Percentiles rank a stretch among this genome's conserved stretches.
These are phyloP conservation scores for Limnephilus auricula DNA, from an alignment of 2,888 invertebrate genomes.

Conservation along the genomic window DNA sequence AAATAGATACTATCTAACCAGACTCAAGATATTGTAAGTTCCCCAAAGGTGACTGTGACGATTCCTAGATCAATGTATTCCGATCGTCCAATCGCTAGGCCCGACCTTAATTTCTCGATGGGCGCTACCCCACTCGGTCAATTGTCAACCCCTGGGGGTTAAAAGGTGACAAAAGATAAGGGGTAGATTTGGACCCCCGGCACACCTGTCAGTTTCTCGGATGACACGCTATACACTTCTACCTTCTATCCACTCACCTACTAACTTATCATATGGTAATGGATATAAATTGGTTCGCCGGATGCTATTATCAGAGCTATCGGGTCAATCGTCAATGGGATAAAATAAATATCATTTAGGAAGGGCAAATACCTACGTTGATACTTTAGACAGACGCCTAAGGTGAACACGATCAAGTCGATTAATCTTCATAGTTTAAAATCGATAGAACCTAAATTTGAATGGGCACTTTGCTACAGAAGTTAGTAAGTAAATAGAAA, in stretches of 20 bases:
- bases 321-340: constrained; percentile 15
- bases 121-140: constrained; percentile 21
- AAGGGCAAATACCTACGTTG: background rate
- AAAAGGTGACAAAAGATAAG: constrained; percentile 58
- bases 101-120: background rate
- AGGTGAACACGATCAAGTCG: background rate
- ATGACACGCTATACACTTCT: constrained; percentile 41
- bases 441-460: background rate
- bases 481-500: background rate
- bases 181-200: constrained; percentile 35
- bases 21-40: background rate
- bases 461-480: background rate
- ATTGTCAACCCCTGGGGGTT: constrained; percentile 51
- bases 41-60: background rate
- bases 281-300: constrained; percentile 57
- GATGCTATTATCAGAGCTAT: constrained; percentile 39
- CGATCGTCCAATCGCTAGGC: background rate
- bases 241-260: constrained; percentile 6
- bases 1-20: too few species aligned
- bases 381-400: background rate
- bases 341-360: constrained; percentile 35
- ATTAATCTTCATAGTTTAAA: background rate
- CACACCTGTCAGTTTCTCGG: constrained; percentile 50
- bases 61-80: background rate
- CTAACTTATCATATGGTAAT: constrained; percentile 56